These are phyloP conservation scores for Artibeus jamaicensis DNA, from an alignment of 2,797 vertebrate genomes.

Conservation along the genomic window DNA sequence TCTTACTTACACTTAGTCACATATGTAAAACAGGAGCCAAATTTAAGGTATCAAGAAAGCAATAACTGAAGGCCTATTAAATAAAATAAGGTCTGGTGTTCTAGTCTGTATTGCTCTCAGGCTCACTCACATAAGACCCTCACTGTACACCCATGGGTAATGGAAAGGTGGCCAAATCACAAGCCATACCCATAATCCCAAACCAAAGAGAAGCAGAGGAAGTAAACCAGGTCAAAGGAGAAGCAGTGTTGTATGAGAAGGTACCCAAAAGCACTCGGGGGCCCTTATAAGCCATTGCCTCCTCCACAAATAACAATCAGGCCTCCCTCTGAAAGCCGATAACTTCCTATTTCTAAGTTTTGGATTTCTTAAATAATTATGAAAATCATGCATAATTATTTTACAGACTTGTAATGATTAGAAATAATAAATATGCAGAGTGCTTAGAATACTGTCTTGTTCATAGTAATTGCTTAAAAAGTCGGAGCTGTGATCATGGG, in stretches of 20 bases:
- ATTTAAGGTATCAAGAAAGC: background rate
- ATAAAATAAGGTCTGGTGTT: background rate
- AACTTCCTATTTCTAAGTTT: background rate
- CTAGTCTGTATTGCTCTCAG: background rate
- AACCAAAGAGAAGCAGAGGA: background rate
- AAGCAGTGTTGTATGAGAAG: background rate
- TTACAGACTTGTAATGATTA: slow-evolving; percentile 34
- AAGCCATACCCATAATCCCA: background rate
- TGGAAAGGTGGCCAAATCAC: background rate
- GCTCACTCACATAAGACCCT: background rate
- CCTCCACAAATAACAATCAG: background rate
- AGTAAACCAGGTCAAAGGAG: background rate
- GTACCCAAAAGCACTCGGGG: background rate
- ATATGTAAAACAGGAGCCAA: background rate
- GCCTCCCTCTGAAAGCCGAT: background rate
- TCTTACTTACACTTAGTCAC: background rate
- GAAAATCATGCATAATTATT: slow-evolving; percentile 38
- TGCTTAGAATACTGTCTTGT: background rate
- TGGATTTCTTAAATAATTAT: slow-evolving; percentile 36
- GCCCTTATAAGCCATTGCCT: background rate
- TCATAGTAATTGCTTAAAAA: slow-evolving; percentile 43
- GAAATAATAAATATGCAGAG: slow-evolving; percentile 42
- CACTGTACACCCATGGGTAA: background rate
- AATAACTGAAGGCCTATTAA: background rate
- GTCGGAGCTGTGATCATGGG: background rate